Base-by-base conservation (phyloP, 2,797 vertebrate species). In the Capromys pilorides region DNA sequence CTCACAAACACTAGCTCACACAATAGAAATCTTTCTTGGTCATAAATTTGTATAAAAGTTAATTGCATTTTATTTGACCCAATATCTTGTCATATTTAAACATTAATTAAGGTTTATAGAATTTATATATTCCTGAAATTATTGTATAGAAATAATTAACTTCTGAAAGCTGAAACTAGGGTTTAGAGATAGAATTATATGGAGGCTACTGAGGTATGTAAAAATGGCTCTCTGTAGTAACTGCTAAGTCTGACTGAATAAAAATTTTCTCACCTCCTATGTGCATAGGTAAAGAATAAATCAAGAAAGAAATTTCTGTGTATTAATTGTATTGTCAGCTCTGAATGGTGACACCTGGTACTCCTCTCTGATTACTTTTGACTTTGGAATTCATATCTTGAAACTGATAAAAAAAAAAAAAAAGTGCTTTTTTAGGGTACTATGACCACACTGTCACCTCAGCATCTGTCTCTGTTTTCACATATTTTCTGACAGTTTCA, bases 91-190 rank as follows among this genome's bases (percentile, higher is more conserved):
- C 59, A 95, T 78, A 79, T 71, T 83, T 79, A 45, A 82, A 84
- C n/a, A 78, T 59, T 88, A 11, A 64, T 96, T 82, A 85, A 69
- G 4, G 14, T 82, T 95, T 83, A 69, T 64, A 75, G 14, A 67
- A 22, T 88, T 12, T 13, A 64, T 21, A 13, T 71, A 69, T 78
- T 91, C 86, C 81, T 91, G 41, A 95, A 95, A 93, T 36, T 95
- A 67, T 71, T 92, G 82, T 73, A 85, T 45, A 85, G 39, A 95
- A 62, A 73, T 95, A 94, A 93, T 95, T 87, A 87, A 57, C 26
- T 85, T 82, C 12, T 9, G 39, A 71, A 93, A 71, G 28, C 2
- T 31, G n/a, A 93, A 93, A 39, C 24, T 26, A 45, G 0, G 87
- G 14, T 71, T 73, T 59, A 81, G 16, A 49, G 13, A 78, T 36